Evolutionary conservation across 2,797 vertebrate genomes (phyloP).

Genomic region (Eleutherodactylus coqui): DNA sequence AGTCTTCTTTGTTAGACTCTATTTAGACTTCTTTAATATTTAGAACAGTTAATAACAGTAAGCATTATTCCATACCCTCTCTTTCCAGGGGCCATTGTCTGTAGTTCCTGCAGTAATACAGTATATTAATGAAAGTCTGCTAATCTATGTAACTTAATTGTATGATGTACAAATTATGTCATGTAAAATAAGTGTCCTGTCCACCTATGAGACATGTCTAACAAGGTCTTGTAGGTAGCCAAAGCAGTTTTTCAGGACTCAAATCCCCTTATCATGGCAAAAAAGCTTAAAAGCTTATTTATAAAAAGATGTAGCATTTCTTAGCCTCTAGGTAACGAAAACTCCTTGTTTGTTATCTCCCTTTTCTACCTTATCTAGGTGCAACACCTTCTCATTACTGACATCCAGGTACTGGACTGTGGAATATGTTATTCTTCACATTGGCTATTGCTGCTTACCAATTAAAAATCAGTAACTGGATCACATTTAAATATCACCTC

Average conservation of each 20-base stretch:
- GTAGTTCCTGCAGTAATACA: too few species aligned
- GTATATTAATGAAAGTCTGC: too few species aligned
- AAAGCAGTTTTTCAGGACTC: neutral
- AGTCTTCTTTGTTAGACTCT: too few species aligned
- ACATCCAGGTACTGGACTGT: slow-evolving; percentile 3
- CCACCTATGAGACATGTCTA: neutral
- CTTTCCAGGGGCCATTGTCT: too few species aligned
- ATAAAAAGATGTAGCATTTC: slow-evolving; percentile 23
- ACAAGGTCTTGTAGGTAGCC: neutral
- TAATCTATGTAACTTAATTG: too few species aligned
- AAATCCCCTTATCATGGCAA: slow-evolving; percentile 19
- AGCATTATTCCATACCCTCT: too few species aligned
- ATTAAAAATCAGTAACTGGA: slow-evolving; percentile 25
- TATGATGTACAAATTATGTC: neutral
- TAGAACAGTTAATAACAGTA: too few species aligned
- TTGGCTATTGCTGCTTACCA: neutral
- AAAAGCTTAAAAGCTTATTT: slow-evolving; percentile 32
- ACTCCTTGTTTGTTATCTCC: slow-evolving; percentile 9
- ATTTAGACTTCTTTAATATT: too few species aligned
- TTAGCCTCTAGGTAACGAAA: slow-evolving; percentile 19
- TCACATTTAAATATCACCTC: neutral
- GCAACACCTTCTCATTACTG: slow-evolving; percentile 23
- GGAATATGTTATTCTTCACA: neutral
- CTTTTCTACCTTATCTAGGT: slow-evolving; percentile 12
- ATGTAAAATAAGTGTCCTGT: neutral